phyloP scores from a whole-genome alignment of 1,140 invertebrate genomes.

The Pseudomyrmex gracilis region DNA sequence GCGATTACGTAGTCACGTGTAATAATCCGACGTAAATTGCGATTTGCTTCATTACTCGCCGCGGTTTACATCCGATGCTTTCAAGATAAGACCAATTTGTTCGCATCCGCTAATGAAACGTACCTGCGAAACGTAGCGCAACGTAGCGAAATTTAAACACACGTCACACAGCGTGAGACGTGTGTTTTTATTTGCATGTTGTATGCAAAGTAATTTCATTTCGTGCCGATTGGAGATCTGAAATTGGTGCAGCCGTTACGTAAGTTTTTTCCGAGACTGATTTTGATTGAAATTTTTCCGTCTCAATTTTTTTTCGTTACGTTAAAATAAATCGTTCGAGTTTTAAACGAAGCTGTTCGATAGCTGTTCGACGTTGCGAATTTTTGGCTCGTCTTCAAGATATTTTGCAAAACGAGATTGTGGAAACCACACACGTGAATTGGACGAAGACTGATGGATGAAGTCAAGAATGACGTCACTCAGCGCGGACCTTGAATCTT shows the following conservation, averaged over 20 bases:
- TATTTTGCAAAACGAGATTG: slow-evolving; percentile 58
- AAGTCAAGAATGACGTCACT: slow-evolving; percentile 64
- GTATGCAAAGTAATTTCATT: no score
- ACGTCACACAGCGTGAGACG: slow-evolving; percentile 7
- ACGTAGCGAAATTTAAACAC: slow-evolving; percentile 29
- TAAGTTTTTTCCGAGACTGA: no score
- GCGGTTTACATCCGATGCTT: slow-evolving; percentile 33
- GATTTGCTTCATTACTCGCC: slow-evolving; percentile 48
- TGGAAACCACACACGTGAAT: slow-evolving; percentile 41
- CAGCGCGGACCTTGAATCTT: slow-evolving; percentile 65
- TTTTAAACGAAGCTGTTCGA: background rate
- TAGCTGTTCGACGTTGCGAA: background rate
- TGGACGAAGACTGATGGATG: slow-evolving; percentile 20
- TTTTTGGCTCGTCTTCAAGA: slow-evolving; percentile 63
- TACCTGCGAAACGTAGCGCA: slow-evolving; percentile 26
- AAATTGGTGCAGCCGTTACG: no score
- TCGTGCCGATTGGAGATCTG: no score
- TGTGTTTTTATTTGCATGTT: background rate
- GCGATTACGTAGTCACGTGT: slow-evolving; percentile 14
- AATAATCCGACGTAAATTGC: slow-evolving; percentile 15
- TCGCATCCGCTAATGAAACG: slow-evolving; percentile 49
- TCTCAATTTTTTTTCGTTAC: no score
- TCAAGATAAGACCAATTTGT: slow-evolving; percentile 42
- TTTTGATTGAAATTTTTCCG: no score
- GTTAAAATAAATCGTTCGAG: background rate